Conservation (phyloP, 2,797 vertebrate species). For the Amphiprion clarkii region DNA sequence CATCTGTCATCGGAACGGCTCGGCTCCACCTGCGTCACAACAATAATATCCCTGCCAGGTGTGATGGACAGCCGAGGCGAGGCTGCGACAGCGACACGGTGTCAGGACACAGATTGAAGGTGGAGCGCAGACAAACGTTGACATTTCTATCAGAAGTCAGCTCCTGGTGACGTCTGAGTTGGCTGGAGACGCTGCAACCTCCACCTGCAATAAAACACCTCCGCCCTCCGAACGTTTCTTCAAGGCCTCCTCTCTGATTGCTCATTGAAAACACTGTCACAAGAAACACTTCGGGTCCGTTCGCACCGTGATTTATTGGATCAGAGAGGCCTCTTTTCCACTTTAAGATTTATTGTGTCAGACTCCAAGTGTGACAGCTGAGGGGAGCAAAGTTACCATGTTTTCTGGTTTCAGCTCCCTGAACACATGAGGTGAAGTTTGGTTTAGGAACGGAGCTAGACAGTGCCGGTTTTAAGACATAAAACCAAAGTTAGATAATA, state of each 20-base stretch:
- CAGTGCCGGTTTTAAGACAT: too few relatives aligned
- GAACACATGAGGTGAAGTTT: not conserved
- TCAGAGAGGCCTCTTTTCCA: constrained; percentile 25
- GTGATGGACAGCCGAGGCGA: constrained; percentile 62
- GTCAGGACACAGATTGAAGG: constrained; percentile 52
- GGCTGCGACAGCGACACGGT: not conserved
- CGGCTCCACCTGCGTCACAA: constrained; percentile 34
- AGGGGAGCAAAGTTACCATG: not conserved
- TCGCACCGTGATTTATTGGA: constrained; percentile 34
- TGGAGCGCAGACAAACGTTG: constrained; percentile 29
- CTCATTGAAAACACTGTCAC: constrained; percentile 16
- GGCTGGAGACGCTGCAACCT: constrained; percentile 31
- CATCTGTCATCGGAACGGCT: constrained; percentile 47
- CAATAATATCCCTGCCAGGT: constrained; percentile 59
- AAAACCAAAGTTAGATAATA: too few relatives aligned
- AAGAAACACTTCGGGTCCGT: constrained; percentile 19
- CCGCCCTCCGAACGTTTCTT: not conserved
- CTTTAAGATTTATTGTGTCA: constrained; percentile 5
- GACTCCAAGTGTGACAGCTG: constrained; percentile 5
- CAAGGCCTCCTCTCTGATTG: constrained; percentile 36
- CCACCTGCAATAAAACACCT: constrained; percentile 57
- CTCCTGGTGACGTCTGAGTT: constrained; percentile 18
- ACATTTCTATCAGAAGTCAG: constrained; percentile 60
- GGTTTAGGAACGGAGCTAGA: too few relatives aligned
- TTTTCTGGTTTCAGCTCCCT: not conserved